A percentile compares a stretch with the other conserved stretches of the same genome.
Conservation (phyloP, 2,113 vertebrate species). For the Sciurus niger region DNA sequence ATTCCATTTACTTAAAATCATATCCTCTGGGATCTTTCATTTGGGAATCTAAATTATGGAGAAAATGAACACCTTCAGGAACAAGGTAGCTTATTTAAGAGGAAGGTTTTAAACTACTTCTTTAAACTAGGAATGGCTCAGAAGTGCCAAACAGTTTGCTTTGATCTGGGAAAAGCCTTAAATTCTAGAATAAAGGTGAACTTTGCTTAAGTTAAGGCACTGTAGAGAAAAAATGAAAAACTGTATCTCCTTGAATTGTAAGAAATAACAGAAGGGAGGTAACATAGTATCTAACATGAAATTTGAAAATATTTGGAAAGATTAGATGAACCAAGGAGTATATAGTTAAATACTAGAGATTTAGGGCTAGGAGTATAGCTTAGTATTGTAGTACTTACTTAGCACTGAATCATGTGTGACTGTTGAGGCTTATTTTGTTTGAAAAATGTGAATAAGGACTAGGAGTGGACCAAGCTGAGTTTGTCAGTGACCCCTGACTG, state of each 20-base stretch:
- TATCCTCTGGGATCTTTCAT: conserved; percentile 16
- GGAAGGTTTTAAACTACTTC: background rate
- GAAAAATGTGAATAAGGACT: conserved; percentile 38
- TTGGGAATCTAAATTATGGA: conserved; percentile 47
- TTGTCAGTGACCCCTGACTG: background rate
- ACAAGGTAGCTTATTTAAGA: conserved; percentile 36
- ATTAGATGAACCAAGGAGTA: background rate
- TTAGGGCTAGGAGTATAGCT: background rate
- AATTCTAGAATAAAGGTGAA: conserved; percentile 54
- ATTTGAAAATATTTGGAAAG: conserved; percentile 44
- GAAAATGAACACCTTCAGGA: conserved; percentile 24
- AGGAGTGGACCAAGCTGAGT: background rate
- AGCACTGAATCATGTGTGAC: background rate
- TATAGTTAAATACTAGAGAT: conserved; percentile 46
- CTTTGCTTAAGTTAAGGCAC: conserved; percentile 22
- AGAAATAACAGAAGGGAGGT: background rate
- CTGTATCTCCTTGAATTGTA: conserved; percentile 39
- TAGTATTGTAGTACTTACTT: too few species aligned
- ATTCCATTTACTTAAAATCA: conserved; percentile 18
- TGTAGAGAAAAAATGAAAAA: conserved; percentile 17
- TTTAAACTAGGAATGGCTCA: conserved; percentile 8
- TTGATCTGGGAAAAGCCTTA: conserved; percentile 36
- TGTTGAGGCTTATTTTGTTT: conserved; percentile 22
- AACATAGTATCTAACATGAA: background rate
- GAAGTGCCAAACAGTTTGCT: background rate